Base-by-base conservation (phyloP, 1,140 invertebrate genomes). In the Dufourea novaeangliae region DNA sequence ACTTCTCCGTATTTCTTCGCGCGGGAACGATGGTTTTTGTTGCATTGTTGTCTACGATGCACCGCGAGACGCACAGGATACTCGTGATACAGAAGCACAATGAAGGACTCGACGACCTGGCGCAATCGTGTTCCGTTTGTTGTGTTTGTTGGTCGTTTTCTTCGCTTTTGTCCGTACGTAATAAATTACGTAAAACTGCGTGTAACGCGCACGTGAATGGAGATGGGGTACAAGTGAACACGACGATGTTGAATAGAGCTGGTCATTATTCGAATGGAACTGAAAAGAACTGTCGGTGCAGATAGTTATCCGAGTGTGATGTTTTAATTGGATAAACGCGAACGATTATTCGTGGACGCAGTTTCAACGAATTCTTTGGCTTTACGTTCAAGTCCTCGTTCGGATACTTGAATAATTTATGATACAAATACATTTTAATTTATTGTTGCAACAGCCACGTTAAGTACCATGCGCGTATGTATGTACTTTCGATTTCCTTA, bases 161-260 rank as follows among this genome's bases (percentile, higher is more conserved):
- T 11, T 7, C 10, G 12, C n/a, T 71, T 71, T 32, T 59, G 20
- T 34, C 37, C 12, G 1, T 1, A 7, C 10, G 20, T n/a, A 1
- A 70, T 32, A 59, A 70, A 59, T 59, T 25, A 39, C 20, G 34
- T 67, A 37, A 46, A 62, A n/a, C 34, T 14, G 11, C 22, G n/a
- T 3, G 59, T n/a, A 56, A 59, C 29, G 25, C 11, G 0, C 1
- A 17, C 8, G 17, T 4, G 12, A 50, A 11, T 25, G 22, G 22
- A 8, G n/a, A n/a, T n/a, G n/a, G n/a, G n/a, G n/a, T n/a, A 6
- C 50, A 8, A 2, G 64, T 34, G 17, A 52, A 12, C n/a, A 11
- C 8, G 0, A 17, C 14, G 11, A 11, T 14, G 22, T 25, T 41
- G 10, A 63, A 63, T 25, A 39, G 37, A 63, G 25, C 32, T 17